Conservation (phyloP, 2,888 invertebrate genomes). For the Coenonympha arcania region DNA sequence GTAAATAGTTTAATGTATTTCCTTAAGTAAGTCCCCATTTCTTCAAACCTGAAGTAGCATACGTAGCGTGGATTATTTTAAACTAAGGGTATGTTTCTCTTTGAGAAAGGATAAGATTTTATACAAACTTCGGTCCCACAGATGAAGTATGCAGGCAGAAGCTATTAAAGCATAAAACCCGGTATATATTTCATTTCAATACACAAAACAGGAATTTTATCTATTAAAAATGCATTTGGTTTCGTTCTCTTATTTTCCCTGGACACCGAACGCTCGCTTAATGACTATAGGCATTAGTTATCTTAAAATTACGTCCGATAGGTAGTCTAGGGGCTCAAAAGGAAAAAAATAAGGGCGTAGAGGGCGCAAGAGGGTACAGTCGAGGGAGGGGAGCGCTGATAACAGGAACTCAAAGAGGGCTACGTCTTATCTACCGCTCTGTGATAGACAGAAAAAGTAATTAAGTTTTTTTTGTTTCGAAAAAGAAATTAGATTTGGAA, state of each 20-base stretch:
- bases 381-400: conserved; percentile 56
- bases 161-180: too few species aligned
- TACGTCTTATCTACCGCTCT: conserved; percentile 59
- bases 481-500: conserved; percentile 60
- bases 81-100: too few species aligned
- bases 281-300: conserved; percentile 68
- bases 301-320: conserved; percentile 66
- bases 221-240: conserved; percentile 64
- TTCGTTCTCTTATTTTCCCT: conserved; percentile 45
- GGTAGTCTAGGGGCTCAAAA: conserved; percentile 48
- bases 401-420: conserved; percentile 58
- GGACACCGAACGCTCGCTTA: conserved; percentile 46
- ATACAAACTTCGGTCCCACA: too few species aligned
- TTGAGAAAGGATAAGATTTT: too few species aligned
- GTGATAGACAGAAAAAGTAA: conserved; percentile 66
- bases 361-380: conserved; percentile 43
- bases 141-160: too few species aligned
- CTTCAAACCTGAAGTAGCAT: too few species aligned
- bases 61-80: too few species aligned
- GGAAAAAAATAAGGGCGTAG: conserved; percentile 41
- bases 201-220: conserved; percentile 16
- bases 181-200: too few species aligned
- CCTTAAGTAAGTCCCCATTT: too few species aligned
- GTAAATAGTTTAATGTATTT: too few species aligned
- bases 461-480: conserved; percentile 62